Evolutionary conservation across 2,888 invertebrate species (phyloP), one percentile per base, ranked within the genome.

Genomic region (Scelioninae gen. 2): DNA sequence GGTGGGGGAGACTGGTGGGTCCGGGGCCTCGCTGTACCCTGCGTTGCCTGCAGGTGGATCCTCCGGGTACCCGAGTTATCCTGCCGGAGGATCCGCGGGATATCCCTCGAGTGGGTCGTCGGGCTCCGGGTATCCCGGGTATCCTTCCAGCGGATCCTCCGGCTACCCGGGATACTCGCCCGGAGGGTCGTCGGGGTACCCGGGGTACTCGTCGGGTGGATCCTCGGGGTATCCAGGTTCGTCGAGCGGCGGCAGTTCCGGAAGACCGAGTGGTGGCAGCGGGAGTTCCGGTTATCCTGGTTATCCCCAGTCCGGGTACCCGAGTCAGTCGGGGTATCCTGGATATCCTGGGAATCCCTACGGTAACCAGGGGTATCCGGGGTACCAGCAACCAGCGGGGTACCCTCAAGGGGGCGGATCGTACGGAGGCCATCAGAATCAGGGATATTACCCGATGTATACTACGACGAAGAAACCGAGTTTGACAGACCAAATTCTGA

Each of bases 391-490:
- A 31, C 2, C 7, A 63, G 65, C 52, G 6, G 52, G 48, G 2
- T 69, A 74, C 19, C 58, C 78, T n/a, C 70, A 74, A 35, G 60
- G 57, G 4, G 69, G 57, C 16, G 48, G 50, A 39, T 10, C n/a
- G 5, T 60, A 71, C 28, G 71, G 70, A 13, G 76, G 74, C 3
- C 43, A 57, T 41, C 53, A 73, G 46, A 61, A 65, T 3, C 74
- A 76, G 45, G 77, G 75, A 10, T 65, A 68, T 45, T 76, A 76
- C 28, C 55, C 64, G 0, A 18, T 35, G 7, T 64, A 57, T 11
- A 75, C 76, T 0, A 80, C 76, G 0, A 80, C 81, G 0, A 83
- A 78, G 18, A 84, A 82, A 46, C 82, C 85, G 0, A 78, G 80
- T 15, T 68, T 84, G 25, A 70, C 70, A 2, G 84, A 85, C 19